These are phyloP conservation scores for Euspilapteryx auroguttella DNA, from an alignment of 2,888 invertebrate species.

Conservation along the genomic window DNA sequence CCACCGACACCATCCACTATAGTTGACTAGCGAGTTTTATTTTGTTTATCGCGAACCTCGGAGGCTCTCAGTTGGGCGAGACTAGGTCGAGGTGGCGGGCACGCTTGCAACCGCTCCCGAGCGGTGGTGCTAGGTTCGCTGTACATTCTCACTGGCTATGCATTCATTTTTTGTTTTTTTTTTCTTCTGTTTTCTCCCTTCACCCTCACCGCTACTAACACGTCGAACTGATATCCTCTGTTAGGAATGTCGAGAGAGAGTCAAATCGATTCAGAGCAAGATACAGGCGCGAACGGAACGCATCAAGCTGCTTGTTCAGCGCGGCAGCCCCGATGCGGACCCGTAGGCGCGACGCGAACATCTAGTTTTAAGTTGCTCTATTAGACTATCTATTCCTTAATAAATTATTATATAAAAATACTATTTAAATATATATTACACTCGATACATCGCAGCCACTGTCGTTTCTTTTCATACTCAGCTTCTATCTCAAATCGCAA, in stretches of 20 bases:
- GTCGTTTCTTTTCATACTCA: constrained; percentile 39
- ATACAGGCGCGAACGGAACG: constrained; percentile 86
- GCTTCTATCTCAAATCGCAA: constrained; percentile 18
- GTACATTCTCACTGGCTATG: constrained; percentile 31
- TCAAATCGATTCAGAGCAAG: constrained; percentile 85
- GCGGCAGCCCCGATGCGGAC: constrained; percentile 83
- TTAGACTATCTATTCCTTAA: constrained; percentile 32
- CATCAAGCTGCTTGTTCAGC: constrained; percentile 83
- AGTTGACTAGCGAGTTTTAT: constrained; percentile 44
- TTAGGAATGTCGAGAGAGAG: constrained; percentile 83
- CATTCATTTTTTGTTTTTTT: constrained; percentile 34
- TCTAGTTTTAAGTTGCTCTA: constrained; percentile 30
- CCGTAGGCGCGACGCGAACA: constrained; percentile 44
- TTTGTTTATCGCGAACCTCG: constrained; percentile 26
- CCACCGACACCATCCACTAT: constrained; percentile 15
- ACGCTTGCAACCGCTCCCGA: constrained; percentile 9
- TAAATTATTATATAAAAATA: constrained; percentile 19
- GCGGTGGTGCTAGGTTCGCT: constrained; percentile 13
- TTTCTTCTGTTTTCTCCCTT: constrained; percentile 43
- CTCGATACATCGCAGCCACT: constrained; percentile 38
- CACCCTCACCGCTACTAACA: constrained; percentile 36
- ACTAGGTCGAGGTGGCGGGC: constrained; percentile 9
- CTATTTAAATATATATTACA: constrained; percentile 15
- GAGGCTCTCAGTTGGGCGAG: constrained; percentile 14
- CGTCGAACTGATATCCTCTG: constrained; percentile 46